Percentiles rank a stretch among this genome's conserved stretches.
Conservation (phyloP, 1,140 invertebrate genomes). For the Magallana angulata region DNA sequence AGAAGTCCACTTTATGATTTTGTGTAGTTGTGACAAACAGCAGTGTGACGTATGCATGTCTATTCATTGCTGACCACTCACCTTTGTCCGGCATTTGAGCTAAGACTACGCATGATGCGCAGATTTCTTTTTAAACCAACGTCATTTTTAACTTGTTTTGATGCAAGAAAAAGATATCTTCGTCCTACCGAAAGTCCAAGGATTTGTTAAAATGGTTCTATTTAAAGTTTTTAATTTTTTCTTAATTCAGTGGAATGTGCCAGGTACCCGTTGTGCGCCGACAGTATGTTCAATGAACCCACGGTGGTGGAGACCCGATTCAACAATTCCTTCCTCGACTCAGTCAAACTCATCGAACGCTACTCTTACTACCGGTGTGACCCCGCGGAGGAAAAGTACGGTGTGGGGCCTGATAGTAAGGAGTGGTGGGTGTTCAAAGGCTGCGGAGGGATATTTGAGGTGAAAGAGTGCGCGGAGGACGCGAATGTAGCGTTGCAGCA, state of each 20-base stretch:
- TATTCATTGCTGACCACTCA: too few species aligned
- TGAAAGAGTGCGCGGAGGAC: constrained; percentile 48
- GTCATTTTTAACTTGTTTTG: too few species aligned
- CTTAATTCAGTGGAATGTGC: constrained; percentile 50
- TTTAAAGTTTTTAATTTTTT: background rate
- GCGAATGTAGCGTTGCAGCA: background rate
- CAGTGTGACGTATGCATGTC: too few species aligned
- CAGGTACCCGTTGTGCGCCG: constrained; percentile 45
- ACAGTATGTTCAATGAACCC: constrained; percentile 57
- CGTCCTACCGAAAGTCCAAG: too few species aligned
- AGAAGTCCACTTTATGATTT: too few species aligned
- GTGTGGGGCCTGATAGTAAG: constrained; percentile 35
- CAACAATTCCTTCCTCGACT: constrained; percentile 48
- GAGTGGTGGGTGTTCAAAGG: constrained; percentile 59
- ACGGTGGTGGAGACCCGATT: constrained; percentile 41
- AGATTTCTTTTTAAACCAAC: too few species aligned
- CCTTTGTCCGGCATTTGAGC: too few species aligned
- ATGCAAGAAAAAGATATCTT: too few species aligned
- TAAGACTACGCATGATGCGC: too few species aligned
- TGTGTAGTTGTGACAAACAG: too few species aligned
- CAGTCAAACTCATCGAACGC: constrained; percentile 50
- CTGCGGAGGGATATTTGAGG: constrained; percentile 57
- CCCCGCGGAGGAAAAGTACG: constrained; percentile 54
- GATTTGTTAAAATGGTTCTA: too few species aligned
- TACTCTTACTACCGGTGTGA: constrained; percentile 56